Evolutionary conservation across 2,797 vertebrate genomes (phyloP), one percentile per base, ranked within the genome.

Genomic region (Coregonus suidteri): DNA sequence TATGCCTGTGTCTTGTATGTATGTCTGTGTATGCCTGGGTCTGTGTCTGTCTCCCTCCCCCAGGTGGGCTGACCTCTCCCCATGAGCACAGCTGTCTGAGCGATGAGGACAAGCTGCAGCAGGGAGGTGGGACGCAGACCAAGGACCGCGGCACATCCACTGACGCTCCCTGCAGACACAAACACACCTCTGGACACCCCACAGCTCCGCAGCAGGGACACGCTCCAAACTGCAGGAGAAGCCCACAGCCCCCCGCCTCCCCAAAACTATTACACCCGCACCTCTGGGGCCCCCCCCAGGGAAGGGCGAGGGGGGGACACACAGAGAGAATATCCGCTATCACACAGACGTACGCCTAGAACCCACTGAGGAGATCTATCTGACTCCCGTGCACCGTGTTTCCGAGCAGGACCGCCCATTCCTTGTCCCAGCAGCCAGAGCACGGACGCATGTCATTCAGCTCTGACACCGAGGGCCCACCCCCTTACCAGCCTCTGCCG

Each of bases 121-220:
- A 93, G 76, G 95, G 93, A 87, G 94, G 96, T 85, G 95, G 93
- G 15, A 92, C 95, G 0, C 93, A 96, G 92, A 98, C 97, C 92
- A 98, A 97, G 94, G 97, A 99, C 90, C 91, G 97, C 0, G 98
- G 97, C 83, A 99, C 97, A 0, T 98, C 96, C 77, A 99, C 97
- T 0, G 97, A 99, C 73, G 95, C 94, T 80, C 97, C 96, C 0
- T 96, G 95, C 90, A 94, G 95, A 77, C 95, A 95, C 80, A 91
- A 93, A 0, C 84, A 86, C 86, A 87, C 95, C 0, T 94, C 95
- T 31, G 96, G 94, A 7, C 95, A 94, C 89, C 93, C 79, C 86
- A 87, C 71, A 70, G 41, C 66, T 82, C 87, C 0, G 74, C 86
- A 0, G 86, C 74, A 66, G 79, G 34, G 1, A 85, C 90, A 0